phyloP scores from a whole-genome alignment of 2,797 vertebrate genomes.

The Pseudochromis fuscus region DNA sequence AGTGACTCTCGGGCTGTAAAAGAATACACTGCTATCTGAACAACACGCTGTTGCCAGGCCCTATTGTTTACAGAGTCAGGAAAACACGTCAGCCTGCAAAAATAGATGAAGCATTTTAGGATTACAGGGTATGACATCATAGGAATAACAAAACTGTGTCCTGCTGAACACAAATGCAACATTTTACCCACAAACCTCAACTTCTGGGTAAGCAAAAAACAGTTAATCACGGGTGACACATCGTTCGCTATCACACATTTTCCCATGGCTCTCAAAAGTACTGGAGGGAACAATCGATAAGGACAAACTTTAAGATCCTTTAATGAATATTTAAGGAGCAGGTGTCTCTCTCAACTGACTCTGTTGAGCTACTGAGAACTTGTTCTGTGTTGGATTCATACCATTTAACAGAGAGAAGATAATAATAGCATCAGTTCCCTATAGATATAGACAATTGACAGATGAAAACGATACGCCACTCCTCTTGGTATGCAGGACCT shows the following conservation, averaged over 20 bases:
- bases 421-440: constrained; percentile 37
- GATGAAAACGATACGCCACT: constrained; percentile 51
- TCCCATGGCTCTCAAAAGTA: neutral
- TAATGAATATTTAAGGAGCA: neutral
- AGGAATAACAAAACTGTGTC: constrained; percentile 46
- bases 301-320: neutral
- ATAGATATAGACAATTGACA: constrained; percentile 44
- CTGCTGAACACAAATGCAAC: constrained; percentile 17
- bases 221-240: too few species aligned
- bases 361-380: constrained; percentile 7
- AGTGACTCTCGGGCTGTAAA: constrained; percentile 37
- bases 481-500: constrained; percentile 59
- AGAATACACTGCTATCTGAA: constrained; percentile 68
- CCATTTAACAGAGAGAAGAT: constrained; percentile 9
- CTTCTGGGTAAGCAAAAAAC: too few species aligned
- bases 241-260: too few species aligned
- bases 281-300: neutral
- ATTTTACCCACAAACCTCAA: constrained; percentile 28
- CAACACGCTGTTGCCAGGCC: constrained; percentile 41
- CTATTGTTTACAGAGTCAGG: constrained; percentile 72
- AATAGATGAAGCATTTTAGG: constrained; percentile 76
- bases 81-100: constrained; percentile 71
- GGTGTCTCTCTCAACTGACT: neutral
- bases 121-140: constrained; percentile 75
- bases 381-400: constrained; percentile 1